Conservation (phyloP, 2,888 invertebrate genomes). For the Tupiocoris notatus region DNA sequence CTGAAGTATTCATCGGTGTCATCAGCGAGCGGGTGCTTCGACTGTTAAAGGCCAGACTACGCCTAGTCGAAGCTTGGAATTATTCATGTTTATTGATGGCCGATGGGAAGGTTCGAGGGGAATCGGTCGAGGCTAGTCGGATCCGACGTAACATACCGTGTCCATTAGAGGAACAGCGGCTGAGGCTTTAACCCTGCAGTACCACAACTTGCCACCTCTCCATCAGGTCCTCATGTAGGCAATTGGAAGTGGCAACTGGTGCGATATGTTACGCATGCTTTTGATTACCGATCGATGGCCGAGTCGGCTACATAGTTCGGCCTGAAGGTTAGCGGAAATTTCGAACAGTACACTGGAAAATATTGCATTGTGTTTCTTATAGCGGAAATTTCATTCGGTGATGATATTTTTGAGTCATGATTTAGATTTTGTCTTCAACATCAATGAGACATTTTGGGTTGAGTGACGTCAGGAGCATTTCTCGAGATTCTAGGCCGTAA, state of each 20-base stretch:
- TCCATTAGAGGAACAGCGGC: constrained; percentile 33
- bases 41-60: not conserved
- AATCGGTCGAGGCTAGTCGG: not conserved
- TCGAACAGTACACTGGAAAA: too few relatives aligned
- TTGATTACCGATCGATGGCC: constrained; percentile 30
- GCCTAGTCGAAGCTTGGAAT: not conserved
- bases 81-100: constrained; percentile 32
- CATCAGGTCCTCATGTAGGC: too few relatives aligned
- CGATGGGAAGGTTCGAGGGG: not conserved
- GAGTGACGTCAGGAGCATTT: too few relatives aligned
- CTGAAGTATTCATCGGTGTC: constrained; percentile 36
- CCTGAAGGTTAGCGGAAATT: too few relatives aligned
- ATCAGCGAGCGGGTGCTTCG: constrained; percentile 5
- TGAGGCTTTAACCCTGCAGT: not conserved
- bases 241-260: not conserved
- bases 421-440: too few relatives aligned
- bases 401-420: too few relatives aligned
- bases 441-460: too few relatives aligned
- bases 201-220: too few relatives aligned
- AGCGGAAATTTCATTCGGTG: too few relatives aligned
- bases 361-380: too few relatives aligned
- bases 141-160: constrained; percentile 31
- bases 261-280: constrained; percentile 35
- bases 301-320: too few relatives aligned
- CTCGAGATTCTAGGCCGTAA: too few relatives aligned